phyloP scores from a whole-genome alignment of 2,888 invertebrate genomes.

The Drepanosiphum platanoidis region DNA sequence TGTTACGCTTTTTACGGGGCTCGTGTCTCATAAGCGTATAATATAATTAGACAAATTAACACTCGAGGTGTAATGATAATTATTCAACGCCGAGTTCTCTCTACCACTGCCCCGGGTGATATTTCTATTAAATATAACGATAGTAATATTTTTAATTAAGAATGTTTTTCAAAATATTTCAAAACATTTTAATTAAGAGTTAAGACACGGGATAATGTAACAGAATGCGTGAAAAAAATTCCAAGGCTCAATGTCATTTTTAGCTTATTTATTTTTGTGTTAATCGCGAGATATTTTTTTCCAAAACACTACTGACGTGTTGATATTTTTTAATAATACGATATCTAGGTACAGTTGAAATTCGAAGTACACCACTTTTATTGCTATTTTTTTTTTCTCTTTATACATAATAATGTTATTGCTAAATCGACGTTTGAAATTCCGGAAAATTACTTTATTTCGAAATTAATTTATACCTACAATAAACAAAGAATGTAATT shows the following conservation, averaged over 20 bases:
- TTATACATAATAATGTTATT: no score
- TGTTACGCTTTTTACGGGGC: not conserved
- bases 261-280: not conserved
- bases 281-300: not conserved
- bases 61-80: slow-evolving; percentile 34
- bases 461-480: not conserved
- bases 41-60: slow-evolving; percentile 13
- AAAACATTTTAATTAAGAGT: slow-evolving; percentile 18
- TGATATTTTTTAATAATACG: not conserved
- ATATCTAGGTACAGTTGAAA: not conserved
- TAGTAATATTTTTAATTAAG: not conserved
- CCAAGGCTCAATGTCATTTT: not conserved
- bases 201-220: no score
- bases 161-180: not conserved
- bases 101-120: not conserved
- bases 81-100: not conserved
- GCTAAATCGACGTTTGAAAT: not conserved
- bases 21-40: not conserved
- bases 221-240: not conserved
- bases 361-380: no score
- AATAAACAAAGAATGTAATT: not conserved
- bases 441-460: not conserved
- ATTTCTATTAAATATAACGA: slow-evolving; percentile 12
- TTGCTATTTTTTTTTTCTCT: not conserved
- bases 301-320: not conserved